Percentiles rank a stretch among this genome's conserved stretches.
Conservation (phyloP, 2,797 vertebrate species). For the Dipus sagitta region DNA sequence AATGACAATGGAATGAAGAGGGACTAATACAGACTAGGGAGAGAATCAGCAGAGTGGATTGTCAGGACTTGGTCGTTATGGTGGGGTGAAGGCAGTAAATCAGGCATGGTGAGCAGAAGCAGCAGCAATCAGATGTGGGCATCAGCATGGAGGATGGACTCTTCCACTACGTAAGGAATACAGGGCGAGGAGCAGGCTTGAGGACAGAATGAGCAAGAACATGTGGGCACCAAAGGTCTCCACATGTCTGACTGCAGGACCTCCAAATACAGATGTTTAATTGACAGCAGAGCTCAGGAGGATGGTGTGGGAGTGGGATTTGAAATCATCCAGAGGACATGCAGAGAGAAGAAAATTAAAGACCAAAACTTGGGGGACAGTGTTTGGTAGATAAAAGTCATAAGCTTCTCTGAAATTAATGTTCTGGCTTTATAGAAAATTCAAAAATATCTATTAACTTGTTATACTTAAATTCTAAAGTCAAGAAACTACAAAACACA, state of each 20-base stretch:
- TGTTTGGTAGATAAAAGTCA: conserved; percentile 8
- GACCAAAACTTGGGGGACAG: not conserved
- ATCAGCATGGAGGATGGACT: not conserved
- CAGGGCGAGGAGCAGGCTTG: not conserved
- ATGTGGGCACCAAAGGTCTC: not conserved
- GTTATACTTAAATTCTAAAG: conserved; percentile 55
- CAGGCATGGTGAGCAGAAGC: not conserved
- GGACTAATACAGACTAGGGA: not conserved
- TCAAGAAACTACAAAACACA: conserved; percentile 9
- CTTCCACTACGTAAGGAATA: not conserved
- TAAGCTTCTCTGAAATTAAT: conserved; percentile 8
- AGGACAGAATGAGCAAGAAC: not conserved
- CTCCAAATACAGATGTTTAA: not conserved
- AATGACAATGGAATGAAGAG: not conserved
- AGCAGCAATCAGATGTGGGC: not conserved
- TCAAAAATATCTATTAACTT: conserved; percentile 8
- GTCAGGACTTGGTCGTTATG: not conserved
- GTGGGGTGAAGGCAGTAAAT: not conserved
- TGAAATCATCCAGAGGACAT: not conserved
- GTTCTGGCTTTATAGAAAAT: conserved; percentile 55
- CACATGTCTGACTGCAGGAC: not conserved
- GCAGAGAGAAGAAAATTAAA: conserved; percentile 25
- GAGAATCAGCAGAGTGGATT: not conserved
- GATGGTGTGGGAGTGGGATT: not conserved
- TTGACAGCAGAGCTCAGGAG: not conserved